These are phyloP conservation scores for Lerema accius DNA, from an alignment of 1,140 invertebrate genomes.

Conservation along the genomic window DNA sequence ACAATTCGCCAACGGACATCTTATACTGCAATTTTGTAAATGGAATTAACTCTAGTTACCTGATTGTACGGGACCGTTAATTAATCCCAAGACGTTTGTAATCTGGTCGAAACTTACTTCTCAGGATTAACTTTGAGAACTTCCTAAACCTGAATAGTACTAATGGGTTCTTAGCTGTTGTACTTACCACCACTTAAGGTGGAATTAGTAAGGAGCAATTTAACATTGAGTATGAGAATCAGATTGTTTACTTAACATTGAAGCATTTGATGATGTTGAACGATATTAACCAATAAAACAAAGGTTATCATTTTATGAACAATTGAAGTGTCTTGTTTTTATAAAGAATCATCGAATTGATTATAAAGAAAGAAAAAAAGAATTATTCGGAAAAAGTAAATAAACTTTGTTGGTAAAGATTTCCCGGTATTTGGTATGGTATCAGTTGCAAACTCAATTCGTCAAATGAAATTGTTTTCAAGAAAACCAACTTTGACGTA, in stretches of 20 bases:
- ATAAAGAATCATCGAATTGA: no score
- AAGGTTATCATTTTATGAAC: no score
- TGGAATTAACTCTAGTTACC: neutral
- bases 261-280: no score
- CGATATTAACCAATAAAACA: no score
- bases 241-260: no score
- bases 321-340: no score
- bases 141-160: neutral
- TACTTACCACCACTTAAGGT: neutral
- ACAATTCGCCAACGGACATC: no score
- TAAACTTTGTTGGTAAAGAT: neutral
- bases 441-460: neutral
- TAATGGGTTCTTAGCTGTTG: neutral
- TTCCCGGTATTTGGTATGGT: neutral
- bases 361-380: no score
- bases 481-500: neutral
- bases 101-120: neutral
- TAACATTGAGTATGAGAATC: no score
- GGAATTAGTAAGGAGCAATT: neutral
- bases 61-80: neutral
- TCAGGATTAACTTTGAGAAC: neutral
- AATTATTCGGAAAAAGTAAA: no score
- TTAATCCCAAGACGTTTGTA: neutral
- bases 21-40: neutral
- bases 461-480: neutral